Percentiles rank a stretch among this genome's conserved stretches.
These are phyloP conservation scores for Apteryx mantelli DNA, from an alignment of 2,113 vertebrate species.

Conservation along the genomic window DNA sequence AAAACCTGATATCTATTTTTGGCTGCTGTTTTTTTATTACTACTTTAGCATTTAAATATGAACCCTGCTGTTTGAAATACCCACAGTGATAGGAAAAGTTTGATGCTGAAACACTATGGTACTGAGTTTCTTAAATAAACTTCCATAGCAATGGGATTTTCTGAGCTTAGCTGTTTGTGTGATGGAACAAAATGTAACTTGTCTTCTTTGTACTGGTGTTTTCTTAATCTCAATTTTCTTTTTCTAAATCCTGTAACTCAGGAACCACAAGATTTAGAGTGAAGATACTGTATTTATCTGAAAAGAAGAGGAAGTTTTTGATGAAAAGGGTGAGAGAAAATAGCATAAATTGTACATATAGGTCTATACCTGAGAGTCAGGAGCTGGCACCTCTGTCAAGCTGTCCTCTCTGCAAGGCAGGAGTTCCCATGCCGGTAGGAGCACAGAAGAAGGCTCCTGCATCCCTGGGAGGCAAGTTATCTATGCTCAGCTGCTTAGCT, in stretches of 20 bases:
- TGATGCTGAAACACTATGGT: neutral
- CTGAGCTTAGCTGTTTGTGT: neutral
- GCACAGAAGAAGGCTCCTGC: neutral
- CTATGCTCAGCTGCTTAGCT: neutral
- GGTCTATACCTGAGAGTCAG: accelerated
- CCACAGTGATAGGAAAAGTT: neutral
- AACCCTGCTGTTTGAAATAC: neutral
- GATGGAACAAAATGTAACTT: accelerated
- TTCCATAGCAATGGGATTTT: neutral
- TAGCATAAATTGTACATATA: neutral
- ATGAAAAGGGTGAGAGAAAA: neutral
- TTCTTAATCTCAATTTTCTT: neutral
- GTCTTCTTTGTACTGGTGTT: neutral
- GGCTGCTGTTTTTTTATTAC: neutral
- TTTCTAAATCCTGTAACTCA: neutral
- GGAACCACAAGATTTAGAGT: neutral
- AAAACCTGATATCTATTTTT: neutral
- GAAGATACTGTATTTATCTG: accelerated
- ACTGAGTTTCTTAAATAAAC: neutral
- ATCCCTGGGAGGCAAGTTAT: neutral
- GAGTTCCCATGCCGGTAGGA: neutral
- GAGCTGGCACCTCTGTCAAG: neutral
- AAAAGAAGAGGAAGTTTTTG: neutral
- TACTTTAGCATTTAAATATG: neutral
- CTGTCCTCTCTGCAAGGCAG: neutral